Conservation (phyloP, 1,140 invertebrate genomes). For the Xylocopa sonorina region DNA sequence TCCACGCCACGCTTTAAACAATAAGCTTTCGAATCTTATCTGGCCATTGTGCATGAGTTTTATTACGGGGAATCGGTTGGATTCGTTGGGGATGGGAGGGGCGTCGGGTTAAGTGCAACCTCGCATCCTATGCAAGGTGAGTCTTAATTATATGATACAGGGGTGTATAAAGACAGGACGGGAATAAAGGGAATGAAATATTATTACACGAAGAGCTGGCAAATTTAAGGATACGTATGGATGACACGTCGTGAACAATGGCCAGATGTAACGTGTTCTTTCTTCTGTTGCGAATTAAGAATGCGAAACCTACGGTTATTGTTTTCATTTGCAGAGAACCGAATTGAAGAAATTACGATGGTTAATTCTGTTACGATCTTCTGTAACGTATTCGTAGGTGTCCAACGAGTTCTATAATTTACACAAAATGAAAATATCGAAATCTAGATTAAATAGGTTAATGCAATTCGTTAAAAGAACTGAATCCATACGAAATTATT, state of each 20-base stretch:
- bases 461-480: too few relatives aligned
- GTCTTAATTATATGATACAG: slow-evolving; percentile 18
- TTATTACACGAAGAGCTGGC: neutral
- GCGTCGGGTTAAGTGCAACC: neutral
- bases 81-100: slow-evolving; percentile 6
- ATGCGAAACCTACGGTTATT: neutral
- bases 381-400: too few relatives aligned
- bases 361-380: too few relatives aligned
- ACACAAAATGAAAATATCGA: too few relatives aligned
- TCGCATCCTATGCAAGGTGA: slow-evolving; percentile 5
- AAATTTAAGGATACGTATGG: neutral
- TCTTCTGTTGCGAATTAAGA: neutral
- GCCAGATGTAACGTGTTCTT: too few relatives aligned
- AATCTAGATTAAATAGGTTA: too few relatives aligned
- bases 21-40: slow-evolving; percentile 16
- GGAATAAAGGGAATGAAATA: slow-evolving; percentile 5
- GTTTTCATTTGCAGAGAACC: too few relatives aligned
- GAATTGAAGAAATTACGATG: too few relatives aligned
- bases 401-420: too few relatives aligned
- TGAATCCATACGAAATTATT: too few relatives aligned
- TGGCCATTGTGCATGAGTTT: slow-evolving; percentile 17
- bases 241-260: neutral
- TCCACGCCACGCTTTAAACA: neutral
- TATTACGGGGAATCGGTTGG: neutral
- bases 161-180: neutral